Base-by-base conservation (phyloP, 2,888 invertebrate genomes). In the Brachycybe producta region DNA sequence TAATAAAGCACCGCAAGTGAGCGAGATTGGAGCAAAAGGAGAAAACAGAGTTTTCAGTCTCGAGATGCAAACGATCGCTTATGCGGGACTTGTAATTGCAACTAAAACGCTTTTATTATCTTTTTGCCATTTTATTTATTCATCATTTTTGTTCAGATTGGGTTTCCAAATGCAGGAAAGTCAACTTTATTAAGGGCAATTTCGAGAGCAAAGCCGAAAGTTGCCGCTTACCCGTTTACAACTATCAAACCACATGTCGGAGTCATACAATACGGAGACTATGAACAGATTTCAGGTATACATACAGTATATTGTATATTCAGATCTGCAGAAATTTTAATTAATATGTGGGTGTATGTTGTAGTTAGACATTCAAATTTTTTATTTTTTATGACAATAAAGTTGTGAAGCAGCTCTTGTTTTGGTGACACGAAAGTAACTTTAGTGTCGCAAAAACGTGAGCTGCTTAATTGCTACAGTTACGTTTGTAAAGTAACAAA, bases 81-180 rank as follows among this genome's bases (percentile, higher is more conserved):
- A 97, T 66, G 76, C 91, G 52, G 98, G 97, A n/a, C 64, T 88
- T 67, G 80, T 82, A 68, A 67, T 49, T 52, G 23, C 21, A 3
- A 17, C 35, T 49, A 1, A 35, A 7, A 2, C 48, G 5, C 38
- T 36, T 21, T 49, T 5, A 21, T 17, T 15, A 45, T 19, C 17
- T 13, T 27, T 15, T 47, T 15, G 2, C 4, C 23, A 26, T 26
- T 21, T 26, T n/a, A 3, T 7, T 24, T 32, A 23, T 44, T 45
- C 32, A 21, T 21, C 15, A 19, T 7, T 5, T 30, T 7, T 11
- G 17, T 38, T 26, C 8, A 78, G 72, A 76, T 84, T 57, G 87
- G 87, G 1, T 78, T 84, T 61, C 94, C 94, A 8, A 94, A 94
- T 70, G 92, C 90, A 2, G 94, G 94, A 1, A 94, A 95, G 70